These are phyloP conservation scores for Lymantria monacha DNA, from an alignment of 2,888 invertebrate species.

Conservation along the genomic window DNA sequence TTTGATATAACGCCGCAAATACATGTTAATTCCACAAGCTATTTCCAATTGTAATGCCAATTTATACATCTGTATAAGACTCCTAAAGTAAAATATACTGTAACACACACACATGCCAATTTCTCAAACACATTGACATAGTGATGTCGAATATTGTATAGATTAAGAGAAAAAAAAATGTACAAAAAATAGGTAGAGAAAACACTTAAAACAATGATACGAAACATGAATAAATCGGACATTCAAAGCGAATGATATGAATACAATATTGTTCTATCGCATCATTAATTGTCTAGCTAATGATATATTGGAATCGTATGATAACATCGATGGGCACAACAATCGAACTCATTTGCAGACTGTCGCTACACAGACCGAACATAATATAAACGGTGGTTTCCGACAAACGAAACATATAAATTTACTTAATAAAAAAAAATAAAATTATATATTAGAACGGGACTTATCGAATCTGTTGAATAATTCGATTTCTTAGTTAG, in stretches of 20 bases:
- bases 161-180: conserved; percentile 42
- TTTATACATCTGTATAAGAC: conserved; percentile 37
- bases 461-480: conserved; percentile 56
- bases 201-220: conserved; percentile 46
- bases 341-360: conserved; percentile 60
- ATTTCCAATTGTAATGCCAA: conserved; percentile 50
- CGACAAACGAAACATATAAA: conserved; percentile 45
- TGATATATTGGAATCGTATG: conserved; percentile 53
- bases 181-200: conserved; percentile 42
- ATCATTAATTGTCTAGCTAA: conserved; percentile 26
- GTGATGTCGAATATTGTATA: conserved; percentile 27
- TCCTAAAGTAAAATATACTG: conserved; percentile 13
- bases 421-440: conserved; percentile 48
- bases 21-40: conserved; percentile 63
- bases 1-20: conserved; percentile 40
- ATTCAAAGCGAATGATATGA: conserved; percentile 76
- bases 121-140: conserved; percentile 33
- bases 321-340: conserved; percentile 71
- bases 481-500: conserved; percentile 69
- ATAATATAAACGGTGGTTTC: conserved; percentile 66
- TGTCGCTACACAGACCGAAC: conserved; percentile 74
- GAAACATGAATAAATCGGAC: conserved; percentile 59
- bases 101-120: conserved; percentile 63
- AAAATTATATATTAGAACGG: conserved; percentile 32
- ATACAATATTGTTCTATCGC: conserved; percentile 31